Conservation (phyloP, 2,113 vertebrate species). For the Gavialis gangeticus region DNA sequence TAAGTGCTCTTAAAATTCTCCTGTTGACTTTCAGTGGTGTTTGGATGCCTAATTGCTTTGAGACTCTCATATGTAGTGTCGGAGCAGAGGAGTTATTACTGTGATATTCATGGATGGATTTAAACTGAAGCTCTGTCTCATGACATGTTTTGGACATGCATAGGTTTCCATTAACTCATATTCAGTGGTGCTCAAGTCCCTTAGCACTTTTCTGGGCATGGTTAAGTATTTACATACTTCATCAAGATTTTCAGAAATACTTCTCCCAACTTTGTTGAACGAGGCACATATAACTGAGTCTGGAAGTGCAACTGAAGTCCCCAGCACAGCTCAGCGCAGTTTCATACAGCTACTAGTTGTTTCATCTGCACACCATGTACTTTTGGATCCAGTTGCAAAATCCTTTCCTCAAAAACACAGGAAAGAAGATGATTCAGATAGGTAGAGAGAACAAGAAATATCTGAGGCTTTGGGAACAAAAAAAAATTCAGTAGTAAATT, state of each 20-base stretch:
- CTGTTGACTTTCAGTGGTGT: background rate
- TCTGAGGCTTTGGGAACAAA: rapidly evolving
- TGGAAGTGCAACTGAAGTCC: background rate
- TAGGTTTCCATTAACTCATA: too few species aligned
- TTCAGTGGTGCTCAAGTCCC: background rate
- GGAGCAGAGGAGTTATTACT: background rate
- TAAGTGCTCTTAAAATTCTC: background rate
- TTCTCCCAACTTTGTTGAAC: background rate
- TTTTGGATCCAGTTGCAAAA: background rate
- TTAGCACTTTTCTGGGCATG: background rate
- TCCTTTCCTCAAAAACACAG: rapidly evolving
- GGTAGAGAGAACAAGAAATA: background rate
- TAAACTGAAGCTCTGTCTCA: background rate
- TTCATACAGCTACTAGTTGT: too few species aligned
- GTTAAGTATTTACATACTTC: too few species aligned
- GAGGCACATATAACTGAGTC: background rate
- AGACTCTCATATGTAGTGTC: background rate
- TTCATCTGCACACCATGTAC: too few species aligned
- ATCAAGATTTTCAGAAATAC: too few species aligned
- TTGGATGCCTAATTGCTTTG: background rate
- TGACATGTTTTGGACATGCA: background rate
- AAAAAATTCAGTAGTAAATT: background rate
- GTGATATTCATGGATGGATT: background rate
- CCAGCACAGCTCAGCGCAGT: background rate
- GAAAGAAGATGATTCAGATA: background rate